A percentile compares a stretch with the other conserved stretches of the same genome.
Evolutionary conservation across 1,140 invertebrate genomes (phyloP).

Genomic region (Leptonema lineaticorne): DNA sequence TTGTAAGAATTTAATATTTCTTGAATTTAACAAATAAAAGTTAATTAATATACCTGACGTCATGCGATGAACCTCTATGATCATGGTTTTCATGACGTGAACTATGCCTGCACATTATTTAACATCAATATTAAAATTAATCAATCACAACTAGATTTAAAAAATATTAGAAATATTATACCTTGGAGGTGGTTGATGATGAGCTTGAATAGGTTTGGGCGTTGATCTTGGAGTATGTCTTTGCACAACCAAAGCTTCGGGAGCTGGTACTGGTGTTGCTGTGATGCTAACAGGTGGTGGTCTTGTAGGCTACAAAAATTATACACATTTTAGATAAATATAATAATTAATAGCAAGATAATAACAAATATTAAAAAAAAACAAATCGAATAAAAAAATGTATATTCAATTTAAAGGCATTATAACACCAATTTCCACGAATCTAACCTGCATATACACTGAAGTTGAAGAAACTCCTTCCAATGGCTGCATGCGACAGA

Average conservation of each 20-base stretch:
- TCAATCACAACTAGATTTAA: not conserved
- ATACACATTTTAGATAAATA: not conserved
- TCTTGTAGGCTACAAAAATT: conserved; percentile 23
- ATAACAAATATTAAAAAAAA: not conserved
- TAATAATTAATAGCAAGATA: not conserved
- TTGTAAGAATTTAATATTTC: conserved; percentile 5
- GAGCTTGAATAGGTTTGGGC: conserved; percentile 54
- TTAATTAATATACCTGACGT: conserved; percentile 29
- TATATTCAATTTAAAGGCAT: not conserved
- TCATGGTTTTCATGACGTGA: conserved; percentile 39
- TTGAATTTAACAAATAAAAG: not conserved
- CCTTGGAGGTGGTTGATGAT: conserved; percentile 37
- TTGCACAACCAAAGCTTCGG: conserved; percentile 55
- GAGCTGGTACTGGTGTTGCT: conserved; percentile 49
- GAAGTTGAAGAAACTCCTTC: conserved; percentile 26
- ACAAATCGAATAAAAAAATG: not conserved
- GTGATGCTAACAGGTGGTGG: conserved; percentile 36
- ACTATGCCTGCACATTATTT: conserved; percentile 46
- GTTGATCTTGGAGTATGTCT: conserved; percentile 56
- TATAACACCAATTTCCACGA: not conserved
- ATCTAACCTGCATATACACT: conserved; percentile 32
- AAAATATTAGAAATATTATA: not conserved
- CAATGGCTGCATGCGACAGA: conserved; percentile 37
- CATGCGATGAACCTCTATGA: conserved; percentile 35
- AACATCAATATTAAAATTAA: conserved; percentile 30